These are phyloP conservation scores for Argyra leucocephala DNA, from an alignment of 2,888 invertebrate species.

Conservation along the genomic window DNA sequence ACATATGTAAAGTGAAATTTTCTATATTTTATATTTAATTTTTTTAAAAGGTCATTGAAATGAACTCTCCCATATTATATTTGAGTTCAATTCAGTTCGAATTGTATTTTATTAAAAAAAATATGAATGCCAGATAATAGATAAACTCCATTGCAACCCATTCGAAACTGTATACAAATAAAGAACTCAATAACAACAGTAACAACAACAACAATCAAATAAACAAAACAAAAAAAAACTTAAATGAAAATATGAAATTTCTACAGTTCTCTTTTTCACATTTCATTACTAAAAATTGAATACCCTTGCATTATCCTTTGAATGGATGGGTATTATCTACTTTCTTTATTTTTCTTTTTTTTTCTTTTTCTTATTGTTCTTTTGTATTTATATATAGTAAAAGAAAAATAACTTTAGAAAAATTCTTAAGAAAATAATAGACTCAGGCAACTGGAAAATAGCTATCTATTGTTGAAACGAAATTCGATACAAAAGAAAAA, in stretches of 20 bases:
- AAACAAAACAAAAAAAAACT: neutral
- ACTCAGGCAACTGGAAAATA: slow-evolving; percentile 6
- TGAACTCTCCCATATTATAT: neutral
- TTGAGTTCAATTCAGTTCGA: neutral
- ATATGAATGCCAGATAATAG: neutral
- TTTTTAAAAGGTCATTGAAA: neutral
- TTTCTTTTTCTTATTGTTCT: no score
- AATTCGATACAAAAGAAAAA: neutral
- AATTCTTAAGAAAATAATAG: neutral
- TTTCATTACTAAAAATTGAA: neutral
- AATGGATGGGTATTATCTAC: neutral
- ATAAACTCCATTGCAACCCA: no score
- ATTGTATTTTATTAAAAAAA: neutral
- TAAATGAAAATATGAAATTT: neutral
- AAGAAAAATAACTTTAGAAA: neutral
- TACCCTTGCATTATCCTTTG: no score
- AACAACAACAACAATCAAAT: neutral
- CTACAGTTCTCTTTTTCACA: neutral
- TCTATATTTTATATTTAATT: no score
- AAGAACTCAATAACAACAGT: no score
- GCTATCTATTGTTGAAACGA: neutral
- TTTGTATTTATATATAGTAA: no score
- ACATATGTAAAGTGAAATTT: no score
- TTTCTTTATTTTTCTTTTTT: no score
- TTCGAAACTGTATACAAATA: no score